Percentiles rank a stretch among this genome's conserved stretches.
Conservation (phyloP, 2,888 invertebrate genomes). For the Steinernema carpocapsae region DNA sequence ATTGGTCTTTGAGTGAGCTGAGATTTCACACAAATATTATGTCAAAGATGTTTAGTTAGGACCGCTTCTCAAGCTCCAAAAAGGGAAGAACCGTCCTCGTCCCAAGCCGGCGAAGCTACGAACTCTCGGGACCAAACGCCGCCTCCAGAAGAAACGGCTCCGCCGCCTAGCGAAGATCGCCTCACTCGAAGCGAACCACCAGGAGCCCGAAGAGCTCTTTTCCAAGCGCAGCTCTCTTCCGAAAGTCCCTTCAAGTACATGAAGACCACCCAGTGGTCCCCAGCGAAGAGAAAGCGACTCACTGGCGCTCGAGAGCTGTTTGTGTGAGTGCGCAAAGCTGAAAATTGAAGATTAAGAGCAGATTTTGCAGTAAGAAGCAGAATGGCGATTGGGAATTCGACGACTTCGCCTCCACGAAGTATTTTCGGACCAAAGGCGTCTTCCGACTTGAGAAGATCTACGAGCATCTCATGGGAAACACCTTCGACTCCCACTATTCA, state of each 20-base stretch:
- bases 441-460: conserved; percentile 44
- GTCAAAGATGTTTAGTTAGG: too few relatives aligned
- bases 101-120: background rate
- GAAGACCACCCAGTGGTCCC: conserved; percentile 46
- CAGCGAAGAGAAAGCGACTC: conserved; percentile 45
- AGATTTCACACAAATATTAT: too few relatives aligned
- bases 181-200: conserved; percentile 7
- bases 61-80: too few relatives aligned
- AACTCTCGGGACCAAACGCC: background rate
- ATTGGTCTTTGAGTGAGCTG: conserved; percentile 48
- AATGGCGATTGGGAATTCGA: conserved; percentile 43
- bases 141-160: background rate
- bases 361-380: conserved; percentile 38
- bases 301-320: conserved; percentile 33
- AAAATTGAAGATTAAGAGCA: too few relatives aligned
- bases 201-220: background rate
- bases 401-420: conserved; percentile 26
- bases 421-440: conserved; percentile 40
- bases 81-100: background rate
- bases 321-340: conserved; percentile 31
- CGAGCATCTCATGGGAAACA: conserved; percentile 42
- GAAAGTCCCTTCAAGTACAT: conserved; percentile 46
- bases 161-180: background rate
- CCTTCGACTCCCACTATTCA: conserved; percentile 55
- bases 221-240: background rate